These are phyloP conservation scores for Hydrochoerus hydrochaeris DNA, from an alignment of 2,113 vertebrate species.

Conservation along the genomic window DNA sequence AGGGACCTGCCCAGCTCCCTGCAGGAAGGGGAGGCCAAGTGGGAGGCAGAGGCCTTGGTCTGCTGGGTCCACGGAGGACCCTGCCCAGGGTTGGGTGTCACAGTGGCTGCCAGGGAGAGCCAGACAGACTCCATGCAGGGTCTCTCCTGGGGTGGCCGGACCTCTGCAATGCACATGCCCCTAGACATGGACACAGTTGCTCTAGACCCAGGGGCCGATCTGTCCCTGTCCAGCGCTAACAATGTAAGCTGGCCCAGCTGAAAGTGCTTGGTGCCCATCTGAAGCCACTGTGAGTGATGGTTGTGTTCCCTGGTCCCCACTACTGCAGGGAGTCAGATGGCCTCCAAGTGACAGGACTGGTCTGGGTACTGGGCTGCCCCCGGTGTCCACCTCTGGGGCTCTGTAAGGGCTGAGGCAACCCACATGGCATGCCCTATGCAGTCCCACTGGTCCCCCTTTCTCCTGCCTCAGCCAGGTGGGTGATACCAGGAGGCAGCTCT, in stretches of 20 bases:
- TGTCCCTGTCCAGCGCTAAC: fast-evolving
- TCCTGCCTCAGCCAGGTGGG: background rate
- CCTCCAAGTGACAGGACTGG: background rate
- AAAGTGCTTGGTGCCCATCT: fast-evolving
- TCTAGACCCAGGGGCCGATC: fast-evolving
- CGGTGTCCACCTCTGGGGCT: fast-evolving
- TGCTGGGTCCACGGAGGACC: background rate
- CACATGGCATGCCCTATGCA: fast-evolving
- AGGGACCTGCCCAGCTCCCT: fast-evolving
- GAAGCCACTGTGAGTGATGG: background rate
- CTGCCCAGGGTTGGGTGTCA: background rate
- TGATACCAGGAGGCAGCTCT: background rate
- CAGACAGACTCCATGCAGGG: background rate
- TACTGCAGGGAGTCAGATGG: fast-evolving
- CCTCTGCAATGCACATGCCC: fast-evolving
- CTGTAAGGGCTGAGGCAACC: background rate
- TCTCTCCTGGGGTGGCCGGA: fast-evolving
- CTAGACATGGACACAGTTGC: fast-evolving
- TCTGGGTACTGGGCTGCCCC: background rate
- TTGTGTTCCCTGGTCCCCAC: background rate
- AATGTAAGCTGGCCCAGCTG: fast-evolving
- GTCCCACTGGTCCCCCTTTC: background rate
- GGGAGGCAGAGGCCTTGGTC: background rate
- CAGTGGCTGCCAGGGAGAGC: background rate
- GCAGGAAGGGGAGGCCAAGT: background rate